These are phyloP conservation scores for Lithophane leautieri DNA, from an alignment of 2,888 invertebrate species.

Conservation along the genomic window DNA sequence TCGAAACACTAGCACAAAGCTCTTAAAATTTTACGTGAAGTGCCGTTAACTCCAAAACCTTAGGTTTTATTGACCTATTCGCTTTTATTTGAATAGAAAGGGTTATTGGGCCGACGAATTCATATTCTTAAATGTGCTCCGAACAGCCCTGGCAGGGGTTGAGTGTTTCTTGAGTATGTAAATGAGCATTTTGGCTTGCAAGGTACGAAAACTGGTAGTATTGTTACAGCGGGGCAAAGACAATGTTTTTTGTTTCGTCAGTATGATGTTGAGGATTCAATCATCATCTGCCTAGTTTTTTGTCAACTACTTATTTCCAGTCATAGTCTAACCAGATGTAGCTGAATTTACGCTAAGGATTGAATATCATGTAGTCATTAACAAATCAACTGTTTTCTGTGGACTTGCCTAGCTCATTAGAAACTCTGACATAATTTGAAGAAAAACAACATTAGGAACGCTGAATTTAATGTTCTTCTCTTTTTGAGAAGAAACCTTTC, in stretches of 20 bases:
- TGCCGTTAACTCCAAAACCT: slow-evolving; percentile 50
- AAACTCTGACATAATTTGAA: neutral
- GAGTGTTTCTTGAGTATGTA: slow-evolving; percentile 38
- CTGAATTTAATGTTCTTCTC: neutral
- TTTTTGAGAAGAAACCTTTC: neutral
- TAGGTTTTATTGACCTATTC: slow-evolving; percentile 61
- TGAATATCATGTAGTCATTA: neutral
- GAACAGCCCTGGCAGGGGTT: slow-evolving; percentile 6
- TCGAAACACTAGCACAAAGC: slow-evolving; percentile 21
- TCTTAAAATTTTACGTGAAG: slow-evolving; percentile 58
- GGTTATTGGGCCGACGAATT: slow-evolving; percentile 45
- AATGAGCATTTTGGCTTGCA: slow-evolving; percentile 31
- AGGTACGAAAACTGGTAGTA: neutral
- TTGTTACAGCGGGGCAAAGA: neutral
- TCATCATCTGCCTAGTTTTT: no score
- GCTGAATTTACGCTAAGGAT: no score
- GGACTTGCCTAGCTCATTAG: neutral
- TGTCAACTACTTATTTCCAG: neutral
- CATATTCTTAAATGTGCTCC: slow-evolving; percentile 50
- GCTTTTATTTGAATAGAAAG: slow-evolving; percentile 65
- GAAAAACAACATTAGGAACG: neutral
- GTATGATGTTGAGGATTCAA: neutral
- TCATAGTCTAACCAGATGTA: neutral
- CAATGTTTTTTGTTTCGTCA: neutral
- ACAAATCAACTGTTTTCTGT: neutral